Evolutionary conservation across 2,888 invertebrate genomes (phyloP).

Genomic region (Ferrisia virgata): DNA sequence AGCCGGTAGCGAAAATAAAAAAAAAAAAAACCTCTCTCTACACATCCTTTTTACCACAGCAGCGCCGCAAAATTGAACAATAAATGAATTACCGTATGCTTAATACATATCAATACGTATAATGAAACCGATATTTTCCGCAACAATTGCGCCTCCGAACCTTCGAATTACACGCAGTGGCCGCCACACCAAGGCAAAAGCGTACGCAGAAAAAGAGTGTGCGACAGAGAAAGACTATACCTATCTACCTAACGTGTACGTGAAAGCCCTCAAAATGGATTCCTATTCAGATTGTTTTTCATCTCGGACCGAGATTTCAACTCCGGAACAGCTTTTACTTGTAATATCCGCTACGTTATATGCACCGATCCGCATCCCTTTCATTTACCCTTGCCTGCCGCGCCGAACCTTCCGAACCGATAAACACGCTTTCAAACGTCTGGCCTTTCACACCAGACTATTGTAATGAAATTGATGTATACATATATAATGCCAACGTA

Average conservation of each 20-base stretch:
- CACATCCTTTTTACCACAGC: background rate
- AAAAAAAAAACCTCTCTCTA: background rate
- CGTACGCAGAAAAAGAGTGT: background rate
- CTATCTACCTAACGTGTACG: too few relatives aligned
- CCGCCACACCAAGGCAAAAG: too few relatives aligned
- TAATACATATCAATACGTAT: background rate
- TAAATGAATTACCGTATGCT: background rate
- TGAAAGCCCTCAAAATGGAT: background rate
- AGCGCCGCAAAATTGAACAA: background rate
- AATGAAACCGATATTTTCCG: conserved; percentile 7
- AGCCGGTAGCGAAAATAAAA: background rate
- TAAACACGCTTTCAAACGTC: background rate
- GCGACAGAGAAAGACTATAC: background rate
- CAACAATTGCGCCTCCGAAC: background rate
- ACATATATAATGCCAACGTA: background rate
- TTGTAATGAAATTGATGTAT: background rate
- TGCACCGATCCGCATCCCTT: background rate
- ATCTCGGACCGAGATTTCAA: background rate
- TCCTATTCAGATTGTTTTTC: background rate
- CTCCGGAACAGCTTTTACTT: conserved; percentile 1
- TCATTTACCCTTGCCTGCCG: background rate
- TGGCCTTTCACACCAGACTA: background rate
- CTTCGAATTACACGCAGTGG: background rate
- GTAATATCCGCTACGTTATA: background rate
- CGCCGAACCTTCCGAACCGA: background rate